Evolutionary conservation across 2,113 vertebrate genomes (phyloP), one percentile per base, ranked within the genome.

Genomic region (Bujurquina vittata): DNA sequence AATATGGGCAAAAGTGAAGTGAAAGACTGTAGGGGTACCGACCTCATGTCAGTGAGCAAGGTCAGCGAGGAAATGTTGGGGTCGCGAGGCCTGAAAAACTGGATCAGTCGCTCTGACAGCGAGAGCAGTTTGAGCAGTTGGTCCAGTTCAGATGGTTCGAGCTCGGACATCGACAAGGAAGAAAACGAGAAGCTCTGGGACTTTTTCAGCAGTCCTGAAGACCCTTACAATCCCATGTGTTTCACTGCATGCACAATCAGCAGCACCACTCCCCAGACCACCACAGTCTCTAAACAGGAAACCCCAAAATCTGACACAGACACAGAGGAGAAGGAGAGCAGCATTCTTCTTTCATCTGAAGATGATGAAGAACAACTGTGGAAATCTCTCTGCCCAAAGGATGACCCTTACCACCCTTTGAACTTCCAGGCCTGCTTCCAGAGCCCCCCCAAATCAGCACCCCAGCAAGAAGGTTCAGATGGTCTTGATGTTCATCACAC

Each of bases 191-290:
- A 83, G 56, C 93, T 96, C 2, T 93, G 95, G 94, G 94, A 96
- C 35, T 91, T 95, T 33, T 95, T 96, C 81, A 87, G 87, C 80
- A 84, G 62, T 14, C 86, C 93, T 0, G 81, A 76, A 15, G 95
- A 96, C 91, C 95, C 95, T 7, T 96, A 95, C 83, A 95, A 96
- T 69, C 96, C 95, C 29, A 76, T 96, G 89, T 93, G 93, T 59
- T 96, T 96, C 86, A 94, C 91, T 0, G 96, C 96, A 0, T 86
- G 91, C 58, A 58, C 89, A 2, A 60, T 85, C 40, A 93, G 76
- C 80, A 85, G 29, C 79, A 73, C 37, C 1, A 3, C 74, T 4
- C 77, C 62, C 10, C 75, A 79, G 17, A 60, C 10, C 40, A 73
- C 17, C 60, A 17, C 59, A 7, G 11, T 33, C 10, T 15, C 59